A percentile compares a stretch with the other conserved stretches of the same genome.
Conservation (phyloP, 2,113 vertebrate genomes). For the Limanda limanda region DNA sequence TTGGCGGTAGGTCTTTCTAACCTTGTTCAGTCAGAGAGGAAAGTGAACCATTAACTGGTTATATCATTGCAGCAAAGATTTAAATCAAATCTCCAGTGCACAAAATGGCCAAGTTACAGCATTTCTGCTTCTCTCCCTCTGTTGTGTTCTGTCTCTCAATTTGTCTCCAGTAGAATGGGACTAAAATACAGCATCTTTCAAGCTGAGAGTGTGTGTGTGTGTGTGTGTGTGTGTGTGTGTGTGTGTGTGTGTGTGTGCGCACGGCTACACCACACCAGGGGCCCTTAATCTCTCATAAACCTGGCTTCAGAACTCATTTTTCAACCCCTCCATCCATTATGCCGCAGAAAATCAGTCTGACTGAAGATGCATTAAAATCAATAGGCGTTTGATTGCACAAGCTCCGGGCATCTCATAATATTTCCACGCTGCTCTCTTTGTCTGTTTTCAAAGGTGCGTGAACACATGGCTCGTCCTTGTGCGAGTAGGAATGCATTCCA, state of each 20-base stretch:
- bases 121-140: conserved; percentile 9
- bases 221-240: neutral
- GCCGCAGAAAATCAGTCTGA: conserved; percentile 76
- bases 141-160: conserved; percentile 15
- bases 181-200: conserved; percentile 19
- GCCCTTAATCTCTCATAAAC: conserved; percentile 70
- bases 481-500: conserved; percentile 63
- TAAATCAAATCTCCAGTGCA: neutral
- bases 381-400: conserved; percentile 75
- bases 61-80: neutral
- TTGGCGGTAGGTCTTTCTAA: neutral
- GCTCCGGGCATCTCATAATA: conserved; percentile 66
- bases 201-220: neutral
- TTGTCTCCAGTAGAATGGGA: conserved; percentile 21
- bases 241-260: conserved; percentile 3
- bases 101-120: neutral
- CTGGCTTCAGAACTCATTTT: conserved; percentile 57
- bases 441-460: conserved; percentile 66
- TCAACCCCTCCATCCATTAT: conserved; percentile 66
- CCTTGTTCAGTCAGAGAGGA: conserved; percentile 10
- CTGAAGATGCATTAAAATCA: conserved; percentile 76
- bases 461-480: conserved; percentile 63
- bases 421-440: conserved; percentile 49
- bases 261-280: conserved; percentile 7
- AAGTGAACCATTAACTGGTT: neutral